Conservation (phyloP, 2,888 invertebrate genomes). For the Mallateleia sp. region DNA sequence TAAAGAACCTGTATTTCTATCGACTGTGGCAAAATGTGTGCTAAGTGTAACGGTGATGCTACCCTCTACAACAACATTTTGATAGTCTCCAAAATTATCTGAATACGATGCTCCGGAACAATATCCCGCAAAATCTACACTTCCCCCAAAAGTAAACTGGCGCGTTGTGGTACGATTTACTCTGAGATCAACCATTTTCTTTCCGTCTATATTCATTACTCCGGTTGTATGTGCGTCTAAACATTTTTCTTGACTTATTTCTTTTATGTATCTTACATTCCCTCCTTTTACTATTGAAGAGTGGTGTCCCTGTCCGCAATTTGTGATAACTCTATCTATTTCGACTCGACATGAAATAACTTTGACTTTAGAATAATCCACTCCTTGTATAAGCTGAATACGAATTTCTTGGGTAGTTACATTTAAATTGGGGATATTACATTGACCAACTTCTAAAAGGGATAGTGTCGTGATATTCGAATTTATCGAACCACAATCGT, state of each 20-base stretch:
- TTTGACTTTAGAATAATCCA: constrained; percentile 3
- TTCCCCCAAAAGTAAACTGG: not conserved
- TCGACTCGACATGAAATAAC: constrained; percentile 5
- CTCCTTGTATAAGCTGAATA: constrained; percentile 14
- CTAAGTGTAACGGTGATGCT: not conserved
- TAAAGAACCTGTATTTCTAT: not conserved
- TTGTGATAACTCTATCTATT: not conserved
- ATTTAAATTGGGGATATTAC: not conserved
- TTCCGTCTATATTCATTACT: not conserved
- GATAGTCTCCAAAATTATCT: not conserved
- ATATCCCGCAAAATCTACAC: not conserved
- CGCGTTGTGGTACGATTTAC: not conserved
- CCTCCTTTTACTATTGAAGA: constrained; percentile 1
- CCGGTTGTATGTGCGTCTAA: not conserved
- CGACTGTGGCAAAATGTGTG: not conserved
- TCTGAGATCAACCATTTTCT: not conserved
- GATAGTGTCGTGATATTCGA: constrained; percentile 12
- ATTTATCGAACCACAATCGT: not conserved
- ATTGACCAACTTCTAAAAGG: not conserved
- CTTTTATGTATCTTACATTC: not conserved
- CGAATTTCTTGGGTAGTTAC: not conserved
- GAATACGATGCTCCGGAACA: not conserved
- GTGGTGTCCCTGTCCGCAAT: constrained; percentile 26
- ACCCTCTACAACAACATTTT: constrained; percentile 6
- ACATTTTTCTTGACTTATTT: constrained; percentile 12